Evolutionary conservation across 2,113 vertebrate genomes (phyloP).

Genomic region (Meles meles): DNA sequence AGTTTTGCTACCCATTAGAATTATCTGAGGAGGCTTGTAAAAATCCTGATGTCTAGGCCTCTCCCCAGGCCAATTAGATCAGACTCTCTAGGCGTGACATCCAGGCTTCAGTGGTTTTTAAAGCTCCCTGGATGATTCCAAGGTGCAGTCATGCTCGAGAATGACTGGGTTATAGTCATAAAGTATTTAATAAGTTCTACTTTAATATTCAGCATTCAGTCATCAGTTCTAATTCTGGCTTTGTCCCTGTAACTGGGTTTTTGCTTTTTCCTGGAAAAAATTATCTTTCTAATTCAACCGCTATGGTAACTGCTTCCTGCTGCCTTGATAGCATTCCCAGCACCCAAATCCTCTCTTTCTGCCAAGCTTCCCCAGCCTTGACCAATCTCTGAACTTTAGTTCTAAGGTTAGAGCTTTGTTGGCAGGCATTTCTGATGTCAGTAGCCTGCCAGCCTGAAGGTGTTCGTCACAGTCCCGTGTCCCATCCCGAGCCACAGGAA

Average conservation of each 20-base stretch:
- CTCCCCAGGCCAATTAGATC: background rate
- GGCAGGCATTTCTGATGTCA: background rate
- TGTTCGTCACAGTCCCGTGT: background rate
- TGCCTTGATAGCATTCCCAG: background rate
- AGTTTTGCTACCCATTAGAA: background rate
- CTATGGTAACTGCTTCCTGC: background rate
- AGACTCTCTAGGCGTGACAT: background rate
- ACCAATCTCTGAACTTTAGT: slow-evolving; percentile 34
- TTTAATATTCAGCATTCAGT: background rate
- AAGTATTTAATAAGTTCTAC: slow-evolving; percentile 1
- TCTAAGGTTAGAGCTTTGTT: slow-evolving; percentile 8
- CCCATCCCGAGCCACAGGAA: background rate
- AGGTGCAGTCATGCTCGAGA: background rate
- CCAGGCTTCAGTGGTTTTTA: background rate
- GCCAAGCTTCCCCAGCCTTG: background rate
- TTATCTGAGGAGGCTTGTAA: background rate
- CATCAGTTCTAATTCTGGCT: slow-evolving; percentile 23
- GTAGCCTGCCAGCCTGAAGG: background rate
- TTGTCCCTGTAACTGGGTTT: background rate
- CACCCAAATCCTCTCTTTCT: slow-evolving; percentile 4
- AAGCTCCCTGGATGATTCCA: background rate
- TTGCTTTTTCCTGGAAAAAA: background rate
- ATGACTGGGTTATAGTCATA: background rate
- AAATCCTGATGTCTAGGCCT: background rate
- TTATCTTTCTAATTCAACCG: slow-evolving; percentile 23